phyloP scores from a whole-genome alignment of 2,797 vertebrate species.

The Rachycentron canadum region DNA sequence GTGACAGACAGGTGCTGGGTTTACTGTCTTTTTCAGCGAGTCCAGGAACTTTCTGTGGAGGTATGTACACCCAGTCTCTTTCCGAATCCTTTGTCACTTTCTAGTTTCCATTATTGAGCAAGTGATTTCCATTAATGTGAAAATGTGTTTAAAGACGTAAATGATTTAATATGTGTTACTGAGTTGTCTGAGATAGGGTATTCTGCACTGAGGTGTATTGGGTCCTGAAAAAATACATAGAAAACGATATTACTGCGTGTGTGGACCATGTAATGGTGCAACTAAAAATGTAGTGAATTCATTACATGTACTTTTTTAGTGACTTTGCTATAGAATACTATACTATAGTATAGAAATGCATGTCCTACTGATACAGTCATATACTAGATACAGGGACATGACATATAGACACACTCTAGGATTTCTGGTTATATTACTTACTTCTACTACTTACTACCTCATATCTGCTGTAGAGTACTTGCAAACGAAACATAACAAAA shows the following conservation, averaged over 20 bases:
- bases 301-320: neutral
- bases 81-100: neutral
- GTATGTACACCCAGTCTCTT: constrained; percentile 53
- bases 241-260: neutral
- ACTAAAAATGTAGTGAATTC: neutral
- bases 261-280: neutral
- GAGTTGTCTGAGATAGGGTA: constrained; percentile 1
- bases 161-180: neutral
- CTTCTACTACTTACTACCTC: neutral
- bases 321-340: neutral
- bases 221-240: neutral
- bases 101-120: neutral
- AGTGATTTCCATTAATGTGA: too few relatives aligned
- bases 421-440: neutral
- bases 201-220: neutral
- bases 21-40: constrained; percentile 5
- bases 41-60: constrained; percentile 32
- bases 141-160: neutral
- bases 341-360: constrained; percentile 6
- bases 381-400: neutral
- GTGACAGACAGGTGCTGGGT: constrained; percentile 46
- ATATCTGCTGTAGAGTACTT: neutral
- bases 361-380: neutral
- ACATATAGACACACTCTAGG: neutral
- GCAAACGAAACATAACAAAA: neutral